Base-by-base conservation (phyloP, 2,888 invertebrate genomes). In the Rhagium mordax region DNA sequence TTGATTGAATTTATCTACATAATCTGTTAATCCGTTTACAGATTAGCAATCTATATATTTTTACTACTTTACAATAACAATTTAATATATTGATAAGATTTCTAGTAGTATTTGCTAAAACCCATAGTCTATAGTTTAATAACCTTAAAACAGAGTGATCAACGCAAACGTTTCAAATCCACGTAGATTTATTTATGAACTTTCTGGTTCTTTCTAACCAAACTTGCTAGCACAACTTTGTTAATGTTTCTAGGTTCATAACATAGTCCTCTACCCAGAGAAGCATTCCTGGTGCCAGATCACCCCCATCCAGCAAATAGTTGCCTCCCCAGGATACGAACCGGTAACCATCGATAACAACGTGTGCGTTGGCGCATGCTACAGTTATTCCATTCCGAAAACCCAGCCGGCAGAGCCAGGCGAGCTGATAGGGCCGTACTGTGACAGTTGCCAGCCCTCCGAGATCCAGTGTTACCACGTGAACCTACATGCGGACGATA, bases 261-360 rank as follows among this genome's bases (percentile, higher is more conserved):
- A 93, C 83, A 92, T 93, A 73, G 92, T 93, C 3, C 85, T 93
- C 49, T 93, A 93, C 81, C 93, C 93, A 1, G 92, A 93, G 83
- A 91, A 92, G 79, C 92, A 93, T 84, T 93, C 93, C 21, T 93
- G 93, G 93, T 93, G 93, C 84, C 91, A 92, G 82, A 91, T 92
- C 16, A 92, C 92, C 27, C 90, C 91, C 4, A 93, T 93, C 76
- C 91, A 92, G 83, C 93, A 93, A 85, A 91, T 93, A 20, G 91
- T 93, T 47, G 90, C 91, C n/a, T 90, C 91, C 84, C 91, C 92
- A 0, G 91, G 91, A 67, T 93, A 92, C 83, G 90, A 90, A 75
- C 90, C 92, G 0, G 89, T 90, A 78, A 92, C 92, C 76, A 90
- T 93, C 77, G 92, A 92, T 84, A 93, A 93, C 85, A 92, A 92